Evolutionary conservation across 2,888 invertebrate genomes (phyloP).

Genomic region (Hedya salicella): DNA sequence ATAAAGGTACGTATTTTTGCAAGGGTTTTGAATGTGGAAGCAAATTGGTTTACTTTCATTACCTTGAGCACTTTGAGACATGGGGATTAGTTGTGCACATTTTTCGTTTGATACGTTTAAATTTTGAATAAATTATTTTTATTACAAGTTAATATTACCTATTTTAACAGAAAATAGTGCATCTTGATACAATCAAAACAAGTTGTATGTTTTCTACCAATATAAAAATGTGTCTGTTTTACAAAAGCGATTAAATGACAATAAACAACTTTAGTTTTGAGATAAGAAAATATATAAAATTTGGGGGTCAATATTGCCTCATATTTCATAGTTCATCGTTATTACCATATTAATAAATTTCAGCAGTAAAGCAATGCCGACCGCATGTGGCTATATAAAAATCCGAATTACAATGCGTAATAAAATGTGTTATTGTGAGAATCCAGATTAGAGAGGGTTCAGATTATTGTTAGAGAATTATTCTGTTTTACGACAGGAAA

Average conservation of each 20-base stretch:
- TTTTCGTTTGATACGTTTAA: background rate
- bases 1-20: slow-evolving; percentile 48
- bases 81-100: slow-evolving; percentile 2
- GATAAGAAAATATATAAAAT: background rate
- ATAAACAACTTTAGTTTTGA: background rate
- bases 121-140: background rate
- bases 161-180: too few relatives aligned
- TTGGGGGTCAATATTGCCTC: slow-evolving; percentile 10
- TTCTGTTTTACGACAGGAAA: slow-evolving; percentile 82
- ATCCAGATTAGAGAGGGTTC: slow-evolving; percentile 71
- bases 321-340: slow-evolving; percentile 19
- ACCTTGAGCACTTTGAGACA: slow-evolving; percentile 35
- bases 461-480: slow-evolving; percentile 77
- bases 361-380: slow-evolving; percentile 49
- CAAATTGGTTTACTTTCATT: slow-evolving; percentile 42
- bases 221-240: too few relatives aligned
- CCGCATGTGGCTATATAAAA: slow-evolving; percentile 68
- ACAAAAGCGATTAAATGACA: background rate
- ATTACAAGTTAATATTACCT: background rate
- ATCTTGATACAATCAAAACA: too few relatives aligned
- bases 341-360: slow-evolving; percentile 33
- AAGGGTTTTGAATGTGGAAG: slow-evolving; percentile 43
- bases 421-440: slow-evolving; percentile 72
- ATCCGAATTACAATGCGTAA: slow-evolving; percentile 72
- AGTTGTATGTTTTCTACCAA: too few relatives aligned